Percentiles rank a stretch among this genome's conserved stretches.
Evolutionary conservation across 2,888 invertebrate genomes (phyloP).

Genomic region (Mellilla xanthometata): DNA sequence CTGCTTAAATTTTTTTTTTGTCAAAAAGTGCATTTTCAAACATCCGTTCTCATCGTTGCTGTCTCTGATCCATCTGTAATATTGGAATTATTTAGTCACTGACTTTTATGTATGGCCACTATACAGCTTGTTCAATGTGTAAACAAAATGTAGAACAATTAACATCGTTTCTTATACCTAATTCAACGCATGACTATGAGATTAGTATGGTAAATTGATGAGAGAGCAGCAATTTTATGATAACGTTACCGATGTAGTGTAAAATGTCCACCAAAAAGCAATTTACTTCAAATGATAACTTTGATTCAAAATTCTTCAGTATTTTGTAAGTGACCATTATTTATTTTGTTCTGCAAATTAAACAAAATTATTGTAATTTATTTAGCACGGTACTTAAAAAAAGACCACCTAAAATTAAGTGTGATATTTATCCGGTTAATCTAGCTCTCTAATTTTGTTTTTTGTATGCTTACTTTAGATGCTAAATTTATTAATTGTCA

Average conservation of each 20-base stretch:
- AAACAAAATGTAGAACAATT: too few species aligned
- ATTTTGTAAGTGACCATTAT: slow-evolving; percentile 60
- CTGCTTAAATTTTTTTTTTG: not conserved
- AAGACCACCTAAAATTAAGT: slow-evolving; percentile 71
- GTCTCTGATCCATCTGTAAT: too few species aligned
- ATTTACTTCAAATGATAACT: slow-evolving; percentile 20
- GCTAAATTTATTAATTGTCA: slow-evolving; percentile 8
- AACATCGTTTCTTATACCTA: too few species aligned
- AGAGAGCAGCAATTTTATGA: too few species aligned
- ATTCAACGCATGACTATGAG: too few species aligned
- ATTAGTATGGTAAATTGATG: too few species aligned
- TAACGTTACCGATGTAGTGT: too few species aligned
- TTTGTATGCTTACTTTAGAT: slow-evolving; percentile 32
- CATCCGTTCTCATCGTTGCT: too few species aligned
- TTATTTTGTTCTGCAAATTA: slow-evolving; percentile 50
- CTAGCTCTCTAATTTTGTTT: slow-evolving; percentile 65
- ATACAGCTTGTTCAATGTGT: too few species aligned
- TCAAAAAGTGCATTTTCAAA: too few species aligned
- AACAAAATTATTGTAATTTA: slow-evolving; percentile 40
- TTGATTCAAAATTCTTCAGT: slow-evolving; percentile 24
- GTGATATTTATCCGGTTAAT: slow-evolving; percentile 68
- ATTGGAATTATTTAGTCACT: too few species aligned
- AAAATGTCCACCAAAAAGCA: slow-evolving; percentile 19
- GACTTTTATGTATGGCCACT: too few species aligned
- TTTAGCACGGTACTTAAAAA: slow-evolving; percentile 72